Evolutionary conservation across 2,113 vertebrate genomes (phyloP).

Genomic region (Sitta europaea): DNA sequence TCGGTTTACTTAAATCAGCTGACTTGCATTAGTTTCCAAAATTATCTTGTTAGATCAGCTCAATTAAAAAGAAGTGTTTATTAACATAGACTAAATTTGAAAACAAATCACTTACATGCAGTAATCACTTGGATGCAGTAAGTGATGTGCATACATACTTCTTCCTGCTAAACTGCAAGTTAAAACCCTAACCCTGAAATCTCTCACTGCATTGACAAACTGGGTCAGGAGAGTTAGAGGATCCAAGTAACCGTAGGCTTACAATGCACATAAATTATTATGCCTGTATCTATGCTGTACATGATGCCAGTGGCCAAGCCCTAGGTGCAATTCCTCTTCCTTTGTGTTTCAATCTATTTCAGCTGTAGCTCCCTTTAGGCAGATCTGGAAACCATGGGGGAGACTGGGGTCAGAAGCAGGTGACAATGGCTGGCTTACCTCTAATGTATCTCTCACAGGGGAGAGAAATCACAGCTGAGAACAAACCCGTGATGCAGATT

Average conservation of each 20-base stretch:
- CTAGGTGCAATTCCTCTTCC: background rate
- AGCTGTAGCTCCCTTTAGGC: background rate
- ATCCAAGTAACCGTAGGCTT: background rate
- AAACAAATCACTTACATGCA: background rate
- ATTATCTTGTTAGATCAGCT: background rate
- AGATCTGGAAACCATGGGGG: background rate
- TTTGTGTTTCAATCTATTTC: background rate
- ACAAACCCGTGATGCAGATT: background rate
- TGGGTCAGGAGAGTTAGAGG: background rate
- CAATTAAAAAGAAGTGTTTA: background rate
- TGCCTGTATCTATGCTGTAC: background rate
- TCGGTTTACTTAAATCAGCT: background rate
- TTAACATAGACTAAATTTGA: background rate
- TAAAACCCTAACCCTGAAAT: background rate
- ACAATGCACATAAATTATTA: background rate
- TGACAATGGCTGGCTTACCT: background rate
- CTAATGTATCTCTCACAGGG: background rate
- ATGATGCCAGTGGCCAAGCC: background rate
- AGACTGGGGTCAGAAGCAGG: background rate
- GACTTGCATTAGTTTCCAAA: background rate
- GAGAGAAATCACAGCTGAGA: background rate
- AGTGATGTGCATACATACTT: background rate
- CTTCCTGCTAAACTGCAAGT: background rate
- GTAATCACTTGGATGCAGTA: background rate
- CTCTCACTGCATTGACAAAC: background rate